Percentiles rank a stretch among this genome's conserved stretches.
These are phyloP conservation scores for Phasianus colchicus DNA, from an alignment of 2,113 vertebrate genomes.

Conservation along the genomic window DNA sequence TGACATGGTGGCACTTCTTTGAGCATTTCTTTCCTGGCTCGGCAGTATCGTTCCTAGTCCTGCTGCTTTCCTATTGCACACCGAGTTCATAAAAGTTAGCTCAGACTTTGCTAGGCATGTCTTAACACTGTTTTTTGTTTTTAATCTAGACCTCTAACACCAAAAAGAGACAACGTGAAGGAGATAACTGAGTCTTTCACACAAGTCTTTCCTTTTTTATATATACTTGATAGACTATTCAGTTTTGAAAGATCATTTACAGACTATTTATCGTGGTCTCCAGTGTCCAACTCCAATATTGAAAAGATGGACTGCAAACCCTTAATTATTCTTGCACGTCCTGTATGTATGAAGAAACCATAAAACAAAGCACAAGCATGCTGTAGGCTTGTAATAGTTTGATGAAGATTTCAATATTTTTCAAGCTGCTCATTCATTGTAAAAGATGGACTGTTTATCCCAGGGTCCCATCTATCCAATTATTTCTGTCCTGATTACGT, in stretches of 20 bases:
- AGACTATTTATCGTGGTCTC: constrained; percentile 66
- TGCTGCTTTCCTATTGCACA: constrained; percentile 33
- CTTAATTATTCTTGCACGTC: constrained; percentile 70
- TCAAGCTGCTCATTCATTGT: constrained; percentile 76
- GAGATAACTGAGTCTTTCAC: not conserved
- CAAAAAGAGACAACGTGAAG: not conserved
- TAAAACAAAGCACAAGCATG: constrained; percentile 67
- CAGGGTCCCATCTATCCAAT: constrained; percentile 76
- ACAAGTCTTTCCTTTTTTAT: constrained; percentile 16
- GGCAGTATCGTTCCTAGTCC: not conserved
- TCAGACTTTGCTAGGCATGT: not conserved
- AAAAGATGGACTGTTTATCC: constrained; percentile 76
- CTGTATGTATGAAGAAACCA: constrained; percentile 64
- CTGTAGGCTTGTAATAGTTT: constrained; percentile 69
- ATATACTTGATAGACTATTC: constrained; percentile 38
- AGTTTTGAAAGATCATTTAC: constrained; percentile 65
- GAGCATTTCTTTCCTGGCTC: not conserved
- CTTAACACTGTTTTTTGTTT: not conserved
- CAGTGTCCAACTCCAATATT: constrained; percentile 59
- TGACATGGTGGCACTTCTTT: not conserved
- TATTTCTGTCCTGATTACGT: constrained; percentile 77
- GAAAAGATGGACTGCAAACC: constrained; percentile 73
- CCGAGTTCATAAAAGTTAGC: constrained; percentile 56
- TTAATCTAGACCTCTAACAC: not conserved
- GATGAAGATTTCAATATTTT: constrained; percentile 82